phyloP scores from a whole-genome alignment of 2,113 vertebrate genomes.

The Ailurus styani region DNA sequence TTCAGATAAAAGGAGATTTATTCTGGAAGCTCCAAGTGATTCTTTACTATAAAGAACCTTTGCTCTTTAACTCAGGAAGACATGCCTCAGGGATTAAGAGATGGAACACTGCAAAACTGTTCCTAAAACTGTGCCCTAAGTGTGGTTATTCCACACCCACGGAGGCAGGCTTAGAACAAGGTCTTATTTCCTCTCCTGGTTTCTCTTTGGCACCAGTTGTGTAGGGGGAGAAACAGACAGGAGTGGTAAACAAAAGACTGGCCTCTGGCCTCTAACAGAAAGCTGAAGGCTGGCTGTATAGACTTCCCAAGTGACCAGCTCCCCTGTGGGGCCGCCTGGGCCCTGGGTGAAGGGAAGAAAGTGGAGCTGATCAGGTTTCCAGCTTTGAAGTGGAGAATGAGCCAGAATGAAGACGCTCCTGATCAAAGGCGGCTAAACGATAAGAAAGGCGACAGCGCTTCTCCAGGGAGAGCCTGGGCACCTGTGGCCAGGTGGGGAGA shows the following conservation, averaged over 20 bases:
- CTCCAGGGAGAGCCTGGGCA: constrained; percentile 54
- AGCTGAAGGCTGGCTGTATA: constrained; percentile 24
- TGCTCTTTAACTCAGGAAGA: background rate
- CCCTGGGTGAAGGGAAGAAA: constrained; percentile 16
- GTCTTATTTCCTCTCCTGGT: constrained; percentile 22
- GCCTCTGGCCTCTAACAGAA: background rate
- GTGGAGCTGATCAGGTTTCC: constrained; percentile 30
- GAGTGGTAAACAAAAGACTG: background rate
- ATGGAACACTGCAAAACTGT: constrained; percentile 30
- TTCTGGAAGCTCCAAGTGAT: constrained; percentile 16
- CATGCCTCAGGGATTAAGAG: constrained; percentile 42
- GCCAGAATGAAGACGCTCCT: constrained; percentile 63
- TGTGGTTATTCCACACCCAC: constrained; percentile 41
- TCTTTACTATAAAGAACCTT: background rate
- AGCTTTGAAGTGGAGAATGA: constrained; percentile 57
- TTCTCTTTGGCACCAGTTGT: constrained; percentile 55
- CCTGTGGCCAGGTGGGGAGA: constrained; percentile 49
- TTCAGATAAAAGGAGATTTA: constrained; percentile 12
- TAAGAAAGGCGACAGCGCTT: constrained; percentile 55
- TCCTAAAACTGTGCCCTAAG: constrained; percentile 33
- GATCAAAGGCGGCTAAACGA: constrained; percentile 68
- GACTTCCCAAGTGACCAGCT: constrained; percentile 19
- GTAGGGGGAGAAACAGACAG: background rate
- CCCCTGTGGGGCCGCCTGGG: background rate
- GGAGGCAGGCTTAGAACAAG: background rate